A percentile compares a stretch with the other conserved stretches of the same genome.
Evolutionary conservation across 2,797 vertebrate genomes (phyloP).

Genomic region (Zenarchopterus dispar): DNA sequence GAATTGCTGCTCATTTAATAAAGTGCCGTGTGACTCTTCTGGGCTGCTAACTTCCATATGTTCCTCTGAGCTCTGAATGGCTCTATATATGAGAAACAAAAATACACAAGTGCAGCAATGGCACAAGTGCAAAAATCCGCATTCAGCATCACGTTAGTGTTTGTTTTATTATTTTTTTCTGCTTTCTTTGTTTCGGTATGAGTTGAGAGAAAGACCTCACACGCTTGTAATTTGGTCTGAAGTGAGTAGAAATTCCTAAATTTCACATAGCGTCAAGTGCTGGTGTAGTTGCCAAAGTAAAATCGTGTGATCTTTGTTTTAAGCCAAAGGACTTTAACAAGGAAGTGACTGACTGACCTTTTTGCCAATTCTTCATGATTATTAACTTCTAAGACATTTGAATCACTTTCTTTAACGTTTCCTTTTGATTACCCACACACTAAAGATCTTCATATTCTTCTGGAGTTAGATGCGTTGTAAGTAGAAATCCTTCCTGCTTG

Average conservation of each 20-base stretch:
- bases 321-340: conserved; percentile 5
- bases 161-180: conserved; percentile 20
- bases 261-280: conserved; percentile 35
- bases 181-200: conserved; percentile 5
- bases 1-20: conserved; percentile 77
- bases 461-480: conserved; percentile 1
- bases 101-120: conserved; percentile 4
- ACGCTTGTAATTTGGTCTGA: conserved; percentile 65
- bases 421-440: conserved; percentile 18
- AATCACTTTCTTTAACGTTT: too few species aligned
- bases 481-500: conserved; percentile 4
- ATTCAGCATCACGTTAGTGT: conserved; percentile 37
- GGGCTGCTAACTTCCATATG: conserved; percentile 67
- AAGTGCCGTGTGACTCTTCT: conserved; percentile 73
- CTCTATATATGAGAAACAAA: conserved; percentile 59
- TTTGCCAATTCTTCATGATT: too few species aligned
- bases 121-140: conserved; percentile 57
- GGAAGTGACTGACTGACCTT: not conserved
- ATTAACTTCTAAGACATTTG: too few species aligned
- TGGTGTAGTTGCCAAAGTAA: conserved; percentile 20
- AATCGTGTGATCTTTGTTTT: conserved; percentile 43
- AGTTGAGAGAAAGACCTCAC: conserved; percentile 50
- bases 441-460: conserved; percentile 3
- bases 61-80: conserved; percentile 33
- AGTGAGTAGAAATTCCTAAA: conserved; percentile 57